A percentile compares a stretch with the other conserved stretches of the same genome.
Evolutionary conservation across 1,140 invertebrate species (phyloP).

Genomic region (Vanessa tameamea): DNA sequence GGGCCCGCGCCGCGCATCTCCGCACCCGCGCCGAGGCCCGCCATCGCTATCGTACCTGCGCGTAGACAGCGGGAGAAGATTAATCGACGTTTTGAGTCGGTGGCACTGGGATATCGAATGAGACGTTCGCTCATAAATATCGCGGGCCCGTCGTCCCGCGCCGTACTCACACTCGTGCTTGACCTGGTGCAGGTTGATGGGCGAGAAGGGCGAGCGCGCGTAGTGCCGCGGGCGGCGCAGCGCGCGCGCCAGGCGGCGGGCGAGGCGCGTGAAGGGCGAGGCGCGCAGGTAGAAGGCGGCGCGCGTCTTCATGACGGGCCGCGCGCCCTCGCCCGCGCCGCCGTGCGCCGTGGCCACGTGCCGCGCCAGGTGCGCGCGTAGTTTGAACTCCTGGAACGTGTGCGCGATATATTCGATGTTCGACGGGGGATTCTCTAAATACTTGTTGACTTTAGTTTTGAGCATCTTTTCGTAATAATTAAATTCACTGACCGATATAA

Average conservation of each 20-base stretch:
- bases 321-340: conserved; percentile 86
- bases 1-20: conserved; percentile 83
- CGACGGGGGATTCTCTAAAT: background rate
- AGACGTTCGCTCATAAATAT: no score
- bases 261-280: conserved; percentile 92
- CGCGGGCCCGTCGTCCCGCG: no score
- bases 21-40: conserved; percentile 79
- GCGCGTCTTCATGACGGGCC: conserved; percentile 97
- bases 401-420: background rate
- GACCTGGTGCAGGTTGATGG: conserved; percentile 91
- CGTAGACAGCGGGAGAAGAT: background rate
- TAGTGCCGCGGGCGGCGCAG: conserved; percentile 92
- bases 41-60: conserved; percentile 83
- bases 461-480: no score
- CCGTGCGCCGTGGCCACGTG: conserved; percentile 96
- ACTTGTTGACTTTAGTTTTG: background rate
- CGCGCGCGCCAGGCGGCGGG: conserved; percentile 90
- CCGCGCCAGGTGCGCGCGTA: conserved; percentile 94
- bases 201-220: conserved; percentile 92
- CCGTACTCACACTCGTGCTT: conserved; percentile 89
- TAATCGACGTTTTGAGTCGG: background rate
- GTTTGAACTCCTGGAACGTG: conserved; percentile 88
- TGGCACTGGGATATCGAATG: background rate
- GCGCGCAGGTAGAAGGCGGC: conserved; percentile 97
- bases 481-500: no score